Conservation (phyloP, 2,797 vertebrate species). For the Prionace glauca region DNA sequence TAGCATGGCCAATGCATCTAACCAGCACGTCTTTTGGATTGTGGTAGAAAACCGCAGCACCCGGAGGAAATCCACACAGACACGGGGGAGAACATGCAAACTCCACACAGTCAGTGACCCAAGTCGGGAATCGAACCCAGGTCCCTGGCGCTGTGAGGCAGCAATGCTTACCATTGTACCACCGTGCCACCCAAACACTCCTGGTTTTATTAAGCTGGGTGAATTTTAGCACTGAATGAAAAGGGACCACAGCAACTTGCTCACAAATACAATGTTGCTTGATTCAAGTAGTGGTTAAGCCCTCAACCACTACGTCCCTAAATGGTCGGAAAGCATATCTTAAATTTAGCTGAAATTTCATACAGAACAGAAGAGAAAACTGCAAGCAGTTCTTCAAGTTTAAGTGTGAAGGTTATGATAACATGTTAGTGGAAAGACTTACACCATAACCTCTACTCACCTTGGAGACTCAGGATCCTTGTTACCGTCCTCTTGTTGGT, state of each 20-base stretch:
- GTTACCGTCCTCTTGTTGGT: slow-evolving; percentile 43
- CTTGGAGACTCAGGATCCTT: slow-evolving; percentile 44
- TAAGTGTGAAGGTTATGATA: background rate
- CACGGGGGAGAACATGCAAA: too few species aligned
- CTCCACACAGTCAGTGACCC: too few species aligned
- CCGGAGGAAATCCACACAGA: too few species aligned
- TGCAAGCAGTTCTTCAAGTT: background rate
- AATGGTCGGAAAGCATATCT: background rate
- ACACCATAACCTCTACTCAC: slow-evolving; percentile 46
- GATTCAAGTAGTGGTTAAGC: background rate
- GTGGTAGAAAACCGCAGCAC: too few species aligned
- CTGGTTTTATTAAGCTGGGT: background rate
- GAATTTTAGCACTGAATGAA: background rate
- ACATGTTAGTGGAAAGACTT: slow-evolving; percentile 37
- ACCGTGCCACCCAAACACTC: background rate
- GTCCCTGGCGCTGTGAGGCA: too few species aligned
- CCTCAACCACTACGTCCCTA: background rate
- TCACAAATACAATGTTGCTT: background rate
- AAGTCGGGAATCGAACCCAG: too few species aligned
- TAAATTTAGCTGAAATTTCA: background rate
- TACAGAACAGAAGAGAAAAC: background rate
- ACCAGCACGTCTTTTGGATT: too few species aligned
- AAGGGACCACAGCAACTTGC: background rate
- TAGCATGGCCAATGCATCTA: too few species aligned
- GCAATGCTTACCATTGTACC: too few species aligned